Percentiles rank a stretch among this genome's conserved stretches.
These are phyloP conservation scores for Anolis sagrei DNA, from an alignment of 2,113 vertebrate species.

Conservation along the genomic window DNA sequence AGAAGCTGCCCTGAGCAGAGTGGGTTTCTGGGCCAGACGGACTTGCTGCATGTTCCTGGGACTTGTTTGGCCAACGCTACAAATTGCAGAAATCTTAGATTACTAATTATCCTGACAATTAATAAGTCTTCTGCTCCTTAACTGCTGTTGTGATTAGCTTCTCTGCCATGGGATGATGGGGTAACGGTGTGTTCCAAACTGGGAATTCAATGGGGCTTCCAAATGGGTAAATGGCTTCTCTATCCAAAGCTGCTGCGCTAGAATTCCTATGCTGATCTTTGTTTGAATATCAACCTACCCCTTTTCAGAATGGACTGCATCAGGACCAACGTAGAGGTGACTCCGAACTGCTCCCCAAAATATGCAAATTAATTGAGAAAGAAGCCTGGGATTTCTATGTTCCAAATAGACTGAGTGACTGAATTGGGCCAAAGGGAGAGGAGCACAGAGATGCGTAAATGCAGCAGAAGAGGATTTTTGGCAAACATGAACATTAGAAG, in stretches of 20 bases:
- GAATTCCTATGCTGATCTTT: not conserved
- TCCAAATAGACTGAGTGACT: not conserved
- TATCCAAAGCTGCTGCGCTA: conserved; percentile 39
- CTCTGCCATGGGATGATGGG: conserved; percentile 33
- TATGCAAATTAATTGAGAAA: no score
- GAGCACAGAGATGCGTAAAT: fast-evolving
- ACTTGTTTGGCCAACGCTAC: not conserved
- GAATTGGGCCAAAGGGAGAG: not conserved
- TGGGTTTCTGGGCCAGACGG: not conserved
- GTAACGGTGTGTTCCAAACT: conserved; percentile 28
- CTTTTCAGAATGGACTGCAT: conserved; percentile 61
- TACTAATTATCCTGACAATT: conserved; percentile 57
- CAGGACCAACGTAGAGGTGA: conserved; percentile 19
- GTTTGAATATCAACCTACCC: not conserved
- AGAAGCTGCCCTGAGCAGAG: not conserved
- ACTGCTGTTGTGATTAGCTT: conserved; percentile 14
- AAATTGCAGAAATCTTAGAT: not conserved
- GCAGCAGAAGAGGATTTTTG: not conserved
- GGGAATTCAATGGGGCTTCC: conserved; percentile 44
- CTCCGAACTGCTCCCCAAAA: no score
- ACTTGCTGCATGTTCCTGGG: not conserved
- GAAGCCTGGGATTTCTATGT: not conserved
- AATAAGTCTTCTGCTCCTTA: conserved; percentile 42
- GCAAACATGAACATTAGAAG: not conserved
- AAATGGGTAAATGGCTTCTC: conserved; percentile 45